Base-by-base conservation (phyloP, 1,140 invertebrate genomes). In the Drosophila hydei region DNA sequence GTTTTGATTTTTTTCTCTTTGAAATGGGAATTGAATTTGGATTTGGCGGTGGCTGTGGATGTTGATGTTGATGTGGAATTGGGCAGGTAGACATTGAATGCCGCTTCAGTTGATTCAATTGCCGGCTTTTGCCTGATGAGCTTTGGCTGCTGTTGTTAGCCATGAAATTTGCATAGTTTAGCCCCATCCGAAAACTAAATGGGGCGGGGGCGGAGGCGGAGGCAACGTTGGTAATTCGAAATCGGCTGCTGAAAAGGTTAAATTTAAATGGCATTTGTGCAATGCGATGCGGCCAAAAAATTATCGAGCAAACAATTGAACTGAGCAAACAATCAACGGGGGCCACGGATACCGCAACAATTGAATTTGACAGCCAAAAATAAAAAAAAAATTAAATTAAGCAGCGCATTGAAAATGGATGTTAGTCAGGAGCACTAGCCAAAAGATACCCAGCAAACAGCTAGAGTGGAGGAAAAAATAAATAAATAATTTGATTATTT, bases 231-330 rank as follows among this genome's bases (percentile, higher is more conserved):
- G 9, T 33, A 33, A 33, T 33, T 77, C 59, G 65, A 77, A 75
- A 75, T 58, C 47, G 58, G 68, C 55, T 56, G 40, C 61, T 55
- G 54, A 80, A 85, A 87, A 87, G 83, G 81, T 87, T 87, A 88
- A 87, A 81, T 56, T 74, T 74, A 84, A 84, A 85, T 87, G 80
- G 80, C 80, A 85, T 83, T 84, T 83, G 79, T 80, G 81, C 77
- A 83, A 84, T 83, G 71, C 71, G 77, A 79, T 79, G 77, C 74
- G 47, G 77, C 77, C 77, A 58, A 42, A 33, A 75, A 74, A 67
- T 79, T 61, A 67, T 38, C 33, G 59, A 43, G 40, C 71, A 51
- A 85, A 85, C 79, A 81, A 81, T 81, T 81, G 78, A 74, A 74
- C 74, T 69, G 16, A 65, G 51, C 47, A 75, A 65, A 72, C 61